Conservation (phyloP, 1,140 invertebrate genomes). For the Ctenoplectra terminalis region DNA sequence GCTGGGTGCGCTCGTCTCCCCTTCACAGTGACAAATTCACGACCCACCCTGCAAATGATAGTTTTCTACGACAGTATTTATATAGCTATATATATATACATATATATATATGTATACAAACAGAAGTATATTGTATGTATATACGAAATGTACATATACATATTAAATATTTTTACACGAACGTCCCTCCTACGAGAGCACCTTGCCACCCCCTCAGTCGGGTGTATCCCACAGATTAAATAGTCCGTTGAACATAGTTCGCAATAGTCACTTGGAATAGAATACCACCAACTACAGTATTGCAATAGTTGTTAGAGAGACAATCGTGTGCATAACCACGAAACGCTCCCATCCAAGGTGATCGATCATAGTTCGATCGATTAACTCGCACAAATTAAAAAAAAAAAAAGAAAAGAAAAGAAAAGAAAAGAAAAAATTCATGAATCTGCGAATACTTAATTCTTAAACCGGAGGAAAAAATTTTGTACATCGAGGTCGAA, state of each 20-base stretch:
- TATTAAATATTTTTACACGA: slow-evolving; percentile 63
- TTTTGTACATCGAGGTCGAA: too few relatives aligned
- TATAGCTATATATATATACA: slow-evolving; percentile 73
- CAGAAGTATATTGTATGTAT: slow-evolving; percentile 45
- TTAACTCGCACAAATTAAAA: background rate
- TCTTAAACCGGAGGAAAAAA: too few relatives aligned
- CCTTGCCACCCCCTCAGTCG: slow-evolving; percentile 39
- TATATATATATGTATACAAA: slow-evolving; percentile 60
- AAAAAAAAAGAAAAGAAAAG: background rate
- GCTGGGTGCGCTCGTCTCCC: slow-evolving; percentile 35
- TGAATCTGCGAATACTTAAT: too few relatives aligned
- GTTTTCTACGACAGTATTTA: slow-evolving; percentile 81
- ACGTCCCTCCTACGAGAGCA: slow-evolving; percentile 13
- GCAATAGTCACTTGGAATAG: slow-evolving; percentile 80
- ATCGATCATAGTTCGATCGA: background rate
- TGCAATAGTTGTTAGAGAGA: slow-evolving; percentile 80
- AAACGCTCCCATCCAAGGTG: slow-evolving; percentile 45
- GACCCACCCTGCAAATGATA: slow-evolving; percentile 65
- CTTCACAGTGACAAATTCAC: slow-evolving; percentile 20
- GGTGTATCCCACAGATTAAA: slow-evolving; percentile 50
- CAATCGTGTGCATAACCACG: slow-evolving; percentile 63
- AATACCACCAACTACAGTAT: slow-evolving; percentile 82
- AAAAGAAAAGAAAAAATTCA: too few relatives aligned
- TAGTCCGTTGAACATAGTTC: slow-evolving; percentile 77
- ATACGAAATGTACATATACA: slow-evolving; percentile 40